Evolutionary conservation across 2,888 invertebrate species (phyloP).

Genomic region (Eretmocerus hayati): DNA sequence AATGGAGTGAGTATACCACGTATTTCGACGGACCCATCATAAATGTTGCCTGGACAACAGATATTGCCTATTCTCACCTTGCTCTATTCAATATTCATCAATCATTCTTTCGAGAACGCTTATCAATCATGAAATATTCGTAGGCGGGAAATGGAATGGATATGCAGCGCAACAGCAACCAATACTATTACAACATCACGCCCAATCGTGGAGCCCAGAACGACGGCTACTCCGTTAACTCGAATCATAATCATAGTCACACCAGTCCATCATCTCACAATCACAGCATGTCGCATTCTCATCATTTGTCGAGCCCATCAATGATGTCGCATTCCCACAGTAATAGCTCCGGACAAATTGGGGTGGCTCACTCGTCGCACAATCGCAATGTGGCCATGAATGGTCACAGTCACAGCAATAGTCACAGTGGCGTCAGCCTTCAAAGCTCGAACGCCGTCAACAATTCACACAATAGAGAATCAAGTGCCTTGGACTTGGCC

Average conservation of each 20-base stretch:
- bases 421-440: slow-evolving; percentile 29
- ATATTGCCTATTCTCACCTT: too few species aligned
- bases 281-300: slow-evolving; percentile 42
- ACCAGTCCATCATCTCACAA: slow-evolving; percentile 34
- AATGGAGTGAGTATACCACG: slow-evolving; percentile 53
- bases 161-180: slow-evolving; percentile 47
- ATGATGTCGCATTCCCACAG: slow-evolving; percentile 42
- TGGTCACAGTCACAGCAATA: slow-evolving; percentile 36
- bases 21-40: too few species aligned
- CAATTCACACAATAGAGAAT: slow-evolving; percentile 45
- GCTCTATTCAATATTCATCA: too few species aligned
- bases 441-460: slow-evolving; percentile 31
- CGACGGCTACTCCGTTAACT: slow-evolving; percentile 36
- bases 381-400: slow-evolving; percentile 37
- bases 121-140: not conserved
- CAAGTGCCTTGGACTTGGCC: slow-evolving; percentile 60
- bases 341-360: slow-evolving; percentile 42
- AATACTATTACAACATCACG: slow-evolving; percentile 51
- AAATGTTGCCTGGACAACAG: too few species aligned
- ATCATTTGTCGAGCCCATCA: slow-evolving; percentile 41
- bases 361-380: slow-evolving; percentile 35
- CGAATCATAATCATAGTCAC: slow-evolving; percentile 36
- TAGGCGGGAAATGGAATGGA: slow-evolving; percentile 49
- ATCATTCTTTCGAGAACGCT: too few species aligned
- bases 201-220: slow-evolving; percentile 21